Evolutionary conservation across 2,888 invertebrate species (phyloP).

Genomic region (Drosophila barbarae): DNA sequence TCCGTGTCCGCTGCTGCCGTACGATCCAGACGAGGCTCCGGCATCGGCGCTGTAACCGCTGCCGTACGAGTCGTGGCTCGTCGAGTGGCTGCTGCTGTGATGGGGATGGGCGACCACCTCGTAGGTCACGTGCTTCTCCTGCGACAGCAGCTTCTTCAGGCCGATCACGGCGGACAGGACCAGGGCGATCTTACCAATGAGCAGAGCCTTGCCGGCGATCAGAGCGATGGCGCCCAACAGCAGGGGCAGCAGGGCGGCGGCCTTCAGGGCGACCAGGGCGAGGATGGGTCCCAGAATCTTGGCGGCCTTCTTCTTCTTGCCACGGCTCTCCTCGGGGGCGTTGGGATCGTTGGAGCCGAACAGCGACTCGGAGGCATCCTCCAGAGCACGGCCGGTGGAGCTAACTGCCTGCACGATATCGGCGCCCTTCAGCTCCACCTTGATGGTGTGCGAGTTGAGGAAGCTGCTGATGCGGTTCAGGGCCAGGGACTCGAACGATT

Average conservation of each 20-base stretch:
- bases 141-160: slow-evolving; percentile 89
- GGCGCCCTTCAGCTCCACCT: slow-evolving; percentile 90
- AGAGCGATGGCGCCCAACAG: slow-evolving; percentile 90
- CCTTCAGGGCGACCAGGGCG: slow-evolving; percentile 87
- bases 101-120: slow-evolving; percentile 93
- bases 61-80: slow-evolving; percentile 84
- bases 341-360: slow-evolving; percentile 82
- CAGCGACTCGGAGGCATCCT: slow-evolving; percentile 85
- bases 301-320: slow-evolving; percentile 90
- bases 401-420: slow-evolving; percentile 90
- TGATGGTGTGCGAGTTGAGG: slow-evolving; percentile 89
- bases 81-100: slow-evolving; percentile 85
- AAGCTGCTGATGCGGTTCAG: slow-evolving; percentile 87
- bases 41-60: slow-evolving; percentile 82
- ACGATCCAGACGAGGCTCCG: slow-evolving; percentile 82
- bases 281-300: slow-evolving; percentile 89
- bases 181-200: slow-evolving; percentile 91
- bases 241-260: slow-evolving; percentile 88
- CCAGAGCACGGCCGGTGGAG: slow-evolving; percentile 89
- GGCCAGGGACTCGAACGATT: slow-evolving; percentile 84
- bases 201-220: slow-evolving; percentile 91
- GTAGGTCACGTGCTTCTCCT: slow-evolving; percentile 92
- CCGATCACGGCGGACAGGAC: slow-evolving; percentile 91
- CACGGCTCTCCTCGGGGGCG: slow-evolving; percentile 84
- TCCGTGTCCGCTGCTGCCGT: slow-evolving; percentile 84